These are phyloP conservation scores for Penaeus vannamei DNA, from an alignment of 1,140 invertebrate species.

Conservation along the genomic window DNA sequence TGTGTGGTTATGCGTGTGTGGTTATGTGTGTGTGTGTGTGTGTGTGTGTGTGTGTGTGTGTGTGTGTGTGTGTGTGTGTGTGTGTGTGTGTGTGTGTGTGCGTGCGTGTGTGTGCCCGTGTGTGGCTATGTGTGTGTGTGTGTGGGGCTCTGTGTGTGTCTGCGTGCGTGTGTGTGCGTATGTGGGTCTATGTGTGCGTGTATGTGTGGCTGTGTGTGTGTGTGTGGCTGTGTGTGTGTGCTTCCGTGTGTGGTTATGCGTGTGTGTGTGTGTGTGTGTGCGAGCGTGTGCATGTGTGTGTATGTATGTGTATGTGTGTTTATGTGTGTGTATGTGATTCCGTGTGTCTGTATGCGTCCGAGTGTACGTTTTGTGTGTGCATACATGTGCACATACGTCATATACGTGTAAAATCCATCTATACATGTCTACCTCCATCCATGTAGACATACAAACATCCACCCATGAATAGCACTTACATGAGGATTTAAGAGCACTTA, in stretches of 20 bases:
- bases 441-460: no score
- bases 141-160: no score
- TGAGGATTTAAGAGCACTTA: no score
- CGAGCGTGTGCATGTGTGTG: neutral
- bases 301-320: neutral
- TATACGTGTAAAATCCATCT: no score
- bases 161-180: neutral
- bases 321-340: no score
- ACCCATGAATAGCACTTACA: no score
- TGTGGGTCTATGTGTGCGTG: no score
- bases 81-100: neutral
- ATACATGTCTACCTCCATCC: no score
- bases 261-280: constrained; percentile 4
- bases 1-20: neutral
- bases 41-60: constrained; percentile 11
- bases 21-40: neutral
- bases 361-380: neutral
- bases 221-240: neutral
- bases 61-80: constrained; percentile 18
- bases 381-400: neutral
- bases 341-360: neutral
- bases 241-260: neutral
- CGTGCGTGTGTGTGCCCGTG: no score
- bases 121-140: neutral
- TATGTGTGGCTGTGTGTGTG: neutral